phyloP scores from a whole-genome alignment of 2,888 invertebrate genomes.

The Globia sparganii region DNA sequence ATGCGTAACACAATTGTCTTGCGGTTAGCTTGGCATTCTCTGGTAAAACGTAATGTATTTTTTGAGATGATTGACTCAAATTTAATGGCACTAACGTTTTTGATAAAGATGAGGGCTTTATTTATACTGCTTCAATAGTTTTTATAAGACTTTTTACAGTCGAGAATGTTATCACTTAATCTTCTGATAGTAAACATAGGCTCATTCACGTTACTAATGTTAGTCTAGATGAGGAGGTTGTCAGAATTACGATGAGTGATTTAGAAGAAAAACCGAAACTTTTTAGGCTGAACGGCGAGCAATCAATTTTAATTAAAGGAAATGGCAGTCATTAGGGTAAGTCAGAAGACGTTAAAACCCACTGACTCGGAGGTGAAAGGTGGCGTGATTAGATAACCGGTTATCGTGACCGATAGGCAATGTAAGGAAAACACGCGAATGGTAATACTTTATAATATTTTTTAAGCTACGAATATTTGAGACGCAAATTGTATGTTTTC shows the following conservation, averaged over 20 bases:
- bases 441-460: conserved; percentile 28
- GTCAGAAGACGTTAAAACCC: conserved; percentile 48
- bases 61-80: conserved; percentile 52
- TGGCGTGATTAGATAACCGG: conserved; percentile 58
- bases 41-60: conserved; percentile 60
- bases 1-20: conserved; percentile 67
- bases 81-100: conserved; percentile 46
- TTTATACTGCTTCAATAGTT: conserved; percentile 48
- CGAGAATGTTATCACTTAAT: conserved; percentile 7
- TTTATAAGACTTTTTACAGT: conserved; percentile 17
- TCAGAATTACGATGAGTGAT: background rate
- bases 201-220: background rate
- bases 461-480: conserved; percentile 15
- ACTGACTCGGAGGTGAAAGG: conserved; percentile 55
- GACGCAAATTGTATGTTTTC: conserved; percentile 7
- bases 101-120: conserved; percentile 43
- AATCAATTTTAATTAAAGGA: conserved; percentile 63
- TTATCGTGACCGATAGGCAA: conserved; percentile 53
- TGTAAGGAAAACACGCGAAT: conserved; percentile 36
- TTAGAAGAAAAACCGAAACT: conserved; percentile 25
- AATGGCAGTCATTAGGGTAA: conserved; percentile 59
- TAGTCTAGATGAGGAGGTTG: background rate
- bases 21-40: conserved; percentile 61
- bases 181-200: background rate
- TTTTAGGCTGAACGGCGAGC: conserved; percentile 41